A percentile compares a stretch with the other conserved stretches of the same genome.
phyloP scores from a whole-genome alignment of 2,888 invertebrate species.

The Rhagophthalmus giganteus region DNA sequence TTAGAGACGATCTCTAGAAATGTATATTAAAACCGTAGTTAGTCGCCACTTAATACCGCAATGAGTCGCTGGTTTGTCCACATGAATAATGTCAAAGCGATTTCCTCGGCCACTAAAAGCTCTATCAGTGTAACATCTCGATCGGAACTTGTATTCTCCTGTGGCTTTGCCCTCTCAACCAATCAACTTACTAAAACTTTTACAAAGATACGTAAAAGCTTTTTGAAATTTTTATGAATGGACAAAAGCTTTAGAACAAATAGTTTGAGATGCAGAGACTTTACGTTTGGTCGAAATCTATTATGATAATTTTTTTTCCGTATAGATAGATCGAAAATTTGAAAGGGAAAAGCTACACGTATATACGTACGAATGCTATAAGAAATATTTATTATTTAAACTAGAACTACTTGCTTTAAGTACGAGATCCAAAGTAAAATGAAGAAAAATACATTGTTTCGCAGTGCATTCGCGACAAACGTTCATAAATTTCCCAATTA shows the following conservation, averaged over 20 bases:
- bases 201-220: conserved; percentile 31
- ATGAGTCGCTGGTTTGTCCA: conserved; percentile 46
- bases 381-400: too few relatives aligned
- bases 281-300: too few relatives aligned
- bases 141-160: conserved; percentile 51
- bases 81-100: conserved; percentile 55
- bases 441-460: too few relatives aligned
- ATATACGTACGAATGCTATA: too few relatives aligned
- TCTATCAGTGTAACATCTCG: conserved; percentile 49
- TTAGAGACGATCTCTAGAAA: not conserved
- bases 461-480: too few relatives aligned
- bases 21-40: conserved; percentile 4
- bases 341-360: too few relatives aligned
- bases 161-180: conserved; percentile 43
- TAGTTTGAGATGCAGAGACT: conserved; percentile 15
- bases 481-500: too few relatives aligned
- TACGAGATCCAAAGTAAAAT: too few relatives aligned
- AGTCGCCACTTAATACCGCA: conserved; percentile 16
- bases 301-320: too few relatives aligned
- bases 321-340: too few relatives aligned
- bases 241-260: conserved; percentile 29
- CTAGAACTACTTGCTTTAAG: too few relatives aligned
- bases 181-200: conserved; percentile 30
- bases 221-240: conserved; percentile 32
- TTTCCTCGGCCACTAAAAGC: conserved; percentile 55